Evolutionary conservation across 2,113 vertebrate species (phyloP).

Genomic region (Gulo gulo): DNA sequence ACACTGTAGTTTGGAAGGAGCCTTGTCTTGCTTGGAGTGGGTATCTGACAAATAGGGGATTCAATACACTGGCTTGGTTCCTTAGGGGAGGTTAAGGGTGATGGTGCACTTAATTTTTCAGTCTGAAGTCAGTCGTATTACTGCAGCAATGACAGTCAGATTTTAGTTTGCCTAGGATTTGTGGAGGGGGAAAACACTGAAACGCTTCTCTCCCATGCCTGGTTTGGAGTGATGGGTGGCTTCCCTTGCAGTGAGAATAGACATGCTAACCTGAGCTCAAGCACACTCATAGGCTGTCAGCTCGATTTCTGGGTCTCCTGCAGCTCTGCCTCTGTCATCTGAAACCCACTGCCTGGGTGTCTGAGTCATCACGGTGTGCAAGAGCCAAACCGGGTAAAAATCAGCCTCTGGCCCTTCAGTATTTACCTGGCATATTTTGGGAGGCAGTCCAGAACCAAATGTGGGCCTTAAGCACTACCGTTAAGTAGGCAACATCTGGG

Average conservation of each 20-base stretch:
- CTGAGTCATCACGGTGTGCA: conserved; percentile 4
- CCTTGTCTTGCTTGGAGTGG: background rate
- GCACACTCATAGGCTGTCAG: background rate
- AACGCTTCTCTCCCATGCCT: background rate
- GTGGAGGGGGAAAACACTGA: background rate
- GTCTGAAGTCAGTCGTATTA: background rate
- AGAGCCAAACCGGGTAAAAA: background rate
- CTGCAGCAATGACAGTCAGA: background rate
- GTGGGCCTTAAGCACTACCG: background rate
- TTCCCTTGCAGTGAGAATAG: background rate
- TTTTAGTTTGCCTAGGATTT: conserved; percentile 5
- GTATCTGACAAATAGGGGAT: background rate
- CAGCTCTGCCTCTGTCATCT: background rate
- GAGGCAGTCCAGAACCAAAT: background rate
- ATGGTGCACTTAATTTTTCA: background rate
- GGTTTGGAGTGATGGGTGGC: too few relatives aligned
- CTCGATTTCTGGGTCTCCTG: fast-evolving
- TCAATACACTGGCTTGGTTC: background rate
- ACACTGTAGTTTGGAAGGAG: background rate
- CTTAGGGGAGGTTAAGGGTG: background rate
- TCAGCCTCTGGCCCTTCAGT: background rate
- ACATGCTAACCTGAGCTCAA: background rate
- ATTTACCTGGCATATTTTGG: background rate
- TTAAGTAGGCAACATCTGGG: background rate
- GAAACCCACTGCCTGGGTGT: background rate